Evolutionary conservation across 2,888 invertebrate species (phyloP), one percentile per base, ranked within the genome.

Genomic region (Leistus spinibarbis): DNA sequence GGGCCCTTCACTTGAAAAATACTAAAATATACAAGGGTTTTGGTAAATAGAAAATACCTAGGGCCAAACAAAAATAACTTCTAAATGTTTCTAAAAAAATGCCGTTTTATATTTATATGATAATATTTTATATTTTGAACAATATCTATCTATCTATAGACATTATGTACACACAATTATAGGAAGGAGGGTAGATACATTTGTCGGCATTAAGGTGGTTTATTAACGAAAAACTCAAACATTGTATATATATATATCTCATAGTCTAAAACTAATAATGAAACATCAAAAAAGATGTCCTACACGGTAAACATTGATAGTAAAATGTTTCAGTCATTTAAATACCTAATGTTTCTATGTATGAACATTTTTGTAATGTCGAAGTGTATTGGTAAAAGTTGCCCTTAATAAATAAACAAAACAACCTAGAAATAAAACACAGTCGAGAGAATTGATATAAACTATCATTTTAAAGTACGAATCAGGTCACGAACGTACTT

Each of bases 141-240:
- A 73, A 62, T 73, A 73, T 67, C 66, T 73, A 73, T 67, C 66
- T 73, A 75, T 64, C 66, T 75, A 75, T 75, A 75, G 75, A 75
- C 75, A 75, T 75, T 72, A 75, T 75, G 68, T 75, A 75, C 75
- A 75, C 75, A 75, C 69, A 75, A 23, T 74, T 69, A 68, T 69
- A 75, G 75, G 75, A 75, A 75, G 64, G 56, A 53, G 68, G 69
- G 17, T 68, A 69, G 63, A 75, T 75, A 75, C 69, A 69, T 62
- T 71, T 40, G 20, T 67, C 73, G 66, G 73, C 67, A 67, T 40
- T 57, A 20, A 60, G 60, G 60, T 60, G 60, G 20, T 60, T 60
- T 1, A 22, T 40, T 40, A 17, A 60, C 19, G 13, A 53, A 10
- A 5, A 20, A 60, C 60, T 17, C 20, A 60, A 16, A 60, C 13